phyloP scores from a whole-genome alignment of 2,888 invertebrate genomes.

The Drosophila suboccidentalis region DNA sequence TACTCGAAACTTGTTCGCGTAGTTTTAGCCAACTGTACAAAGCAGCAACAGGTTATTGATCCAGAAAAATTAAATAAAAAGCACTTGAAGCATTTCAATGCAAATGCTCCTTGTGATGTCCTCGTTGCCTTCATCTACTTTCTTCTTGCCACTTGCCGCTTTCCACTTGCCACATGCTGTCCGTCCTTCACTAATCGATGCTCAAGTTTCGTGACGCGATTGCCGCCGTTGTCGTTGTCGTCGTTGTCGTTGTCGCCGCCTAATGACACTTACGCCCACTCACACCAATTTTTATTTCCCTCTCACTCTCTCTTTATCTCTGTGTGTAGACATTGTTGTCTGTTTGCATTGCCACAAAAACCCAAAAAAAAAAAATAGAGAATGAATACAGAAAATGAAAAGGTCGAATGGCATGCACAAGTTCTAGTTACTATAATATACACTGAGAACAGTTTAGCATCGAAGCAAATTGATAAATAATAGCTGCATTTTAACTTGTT shows the following conservation, averaged over 20 bases:
- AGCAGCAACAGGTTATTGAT: conserved; percentile 74
- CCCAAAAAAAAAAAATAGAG: conserved; percentile 26
- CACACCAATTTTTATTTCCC: conserved; percentile 32
- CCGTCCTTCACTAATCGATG: conserved; percentile 70
- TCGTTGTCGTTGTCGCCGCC: conserved; percentile 42
- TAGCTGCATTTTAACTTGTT: not conserved
- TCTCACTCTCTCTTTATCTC: not conserved
- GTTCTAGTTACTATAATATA: conserved; percentile 41
- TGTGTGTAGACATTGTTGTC: conserved; percentile 55
- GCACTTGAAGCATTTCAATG: conserved; percentile 46
- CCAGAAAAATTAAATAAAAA: conserved; percentile 33
- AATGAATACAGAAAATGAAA: conserved; percentile 63
- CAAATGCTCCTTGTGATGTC: conserved; percentile 39
- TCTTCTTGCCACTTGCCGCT: not conserved
- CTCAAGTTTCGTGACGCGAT: conserved; percentile 69
- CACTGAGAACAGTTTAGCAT: conserved; percentile 23
- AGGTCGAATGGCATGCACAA: conserved; percentile 56
- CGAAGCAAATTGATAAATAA: not conserved
- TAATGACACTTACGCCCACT: conserved; percentile 64
- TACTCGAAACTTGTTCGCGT: conserved; percentile 15
- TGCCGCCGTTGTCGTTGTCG: conserved; percentile 29
- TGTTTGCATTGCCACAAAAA: conserved; percentile 64
- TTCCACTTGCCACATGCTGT: conserved; percentile 13
- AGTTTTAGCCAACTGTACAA: conserved; percentile 39
- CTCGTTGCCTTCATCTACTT: not conserved